Base-by-base conservation (phyloP, 2,797 vertebrate species). In the Dermochelys coriacea region DNA sequence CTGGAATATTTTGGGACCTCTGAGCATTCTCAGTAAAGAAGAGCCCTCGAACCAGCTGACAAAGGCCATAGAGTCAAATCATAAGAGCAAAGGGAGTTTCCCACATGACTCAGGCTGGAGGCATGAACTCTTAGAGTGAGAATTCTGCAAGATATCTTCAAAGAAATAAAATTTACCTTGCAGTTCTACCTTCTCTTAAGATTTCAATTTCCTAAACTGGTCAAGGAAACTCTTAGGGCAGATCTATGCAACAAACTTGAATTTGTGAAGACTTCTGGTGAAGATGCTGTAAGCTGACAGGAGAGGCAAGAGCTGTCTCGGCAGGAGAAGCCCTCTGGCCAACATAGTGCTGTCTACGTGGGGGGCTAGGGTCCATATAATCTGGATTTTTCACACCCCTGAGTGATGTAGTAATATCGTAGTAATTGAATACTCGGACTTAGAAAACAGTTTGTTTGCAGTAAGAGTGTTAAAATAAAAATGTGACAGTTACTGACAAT, bases 71-170 rank as follows among this genome's bases (percentile, higher is more conserved):
- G 31, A 84, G 52, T 82, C 8, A 27, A 29, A 71, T 49, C 0
- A 0, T 59, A 34, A 52, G 9, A 61, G 4, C 3, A 9, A 27
- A 12, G 31, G 25, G 88, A 86, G 23, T 4, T 31, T 68, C n/a
- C 6, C 0, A 0, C 5, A 0, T 88, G 21, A 47, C 47, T 1
- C 1, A 68, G 5, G 11, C 47, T 29, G 57, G 75, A 52, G 55
- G 12, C 57, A n/a, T 54, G 23, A 54, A 8, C 16, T 9, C 0
- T 2, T 64, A 19, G 1, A 1, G 57, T 88, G 57, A 1, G 3
- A 37, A 45, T 23, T 54, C 23, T 54, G 23, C 54, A 54, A 23
- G 21, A 23, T 54, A 10, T 25, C 54, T 54, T 54, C 21, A 54
- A 52, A 54, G 52, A 54, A 23, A 54, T 54, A 54, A 54, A 54